phyloP scores from a whole-genome alignment of 2,113 vertebrate genomes.

The Chrysemys picta region DNA sequence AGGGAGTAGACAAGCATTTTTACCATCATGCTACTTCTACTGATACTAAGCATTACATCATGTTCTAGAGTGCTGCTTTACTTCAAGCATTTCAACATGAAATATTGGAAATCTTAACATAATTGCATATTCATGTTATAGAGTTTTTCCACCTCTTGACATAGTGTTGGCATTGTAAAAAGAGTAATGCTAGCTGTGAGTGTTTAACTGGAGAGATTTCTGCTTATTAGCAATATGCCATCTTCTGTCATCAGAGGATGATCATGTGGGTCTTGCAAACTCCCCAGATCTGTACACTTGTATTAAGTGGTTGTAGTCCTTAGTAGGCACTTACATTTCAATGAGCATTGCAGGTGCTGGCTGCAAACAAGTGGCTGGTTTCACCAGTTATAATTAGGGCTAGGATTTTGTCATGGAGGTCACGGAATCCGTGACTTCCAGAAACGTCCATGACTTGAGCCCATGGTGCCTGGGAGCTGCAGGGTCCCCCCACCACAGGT shows the following conservation, averaged over 20 bases:
- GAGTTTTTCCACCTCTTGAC: neutral
- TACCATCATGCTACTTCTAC: neutral
- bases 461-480: too few relatives aligned
- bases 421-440: too few relatives aligned
- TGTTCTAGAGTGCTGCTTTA: constrained; percentile 21
- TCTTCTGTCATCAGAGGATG: constrained; percentile 46
- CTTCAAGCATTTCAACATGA: constrained; percentile 5
- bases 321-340: constrained; percentile 60
- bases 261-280: constrained; percentile 65
- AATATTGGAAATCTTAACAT: constrained; percentile 4
- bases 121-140: constrained; percentile 7
- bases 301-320: constrained; percentile 59
- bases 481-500: too few relatives aligned
- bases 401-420: too few relatives aligned
- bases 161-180: constrained; percentile 45
- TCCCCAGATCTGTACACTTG: constrained; percentile 53
- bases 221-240: constrained; percentile 58
- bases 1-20: neutral
- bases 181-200: constrained; percentile 39
- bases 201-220: constrained; percentile 53
- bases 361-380: constrained; percentile 51
- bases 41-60: neutral
- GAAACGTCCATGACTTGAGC: too few relatives aligned
- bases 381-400: neutral
- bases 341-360: constrained; percentile 44